Base-by-base conservation (phyloP, 2,113 vertebrate species). In the Colistium nudipinnis region DNA sequence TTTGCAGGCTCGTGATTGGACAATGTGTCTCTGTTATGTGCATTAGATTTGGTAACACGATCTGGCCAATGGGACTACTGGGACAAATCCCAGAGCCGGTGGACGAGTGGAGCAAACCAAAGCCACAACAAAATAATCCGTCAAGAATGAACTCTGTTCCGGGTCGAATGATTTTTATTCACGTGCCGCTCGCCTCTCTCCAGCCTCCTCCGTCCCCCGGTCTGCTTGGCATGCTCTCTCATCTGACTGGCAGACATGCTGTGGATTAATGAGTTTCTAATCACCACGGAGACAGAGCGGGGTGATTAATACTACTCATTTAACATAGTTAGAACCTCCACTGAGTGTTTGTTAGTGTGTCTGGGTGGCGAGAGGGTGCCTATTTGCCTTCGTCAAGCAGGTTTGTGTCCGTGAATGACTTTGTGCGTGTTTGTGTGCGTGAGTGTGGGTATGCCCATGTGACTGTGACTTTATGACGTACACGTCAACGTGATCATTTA, bases 261-360 rank as follows among this genome's bases (percentile, higher is more conserved):
- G 62, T 69, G 87, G 84, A 90, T 86, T 82, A 85, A 89, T 84
- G 81, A 70, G 71, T 81, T 79, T 72, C 87, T 90, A 87, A 87
- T 88, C 80, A 88, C 76, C 81, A 68, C 24, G 14, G 78, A 78
- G 79, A 85, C 69, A 78, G 70, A 83, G 62, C 73, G 70, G 61
- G 70, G 81, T 79, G 80, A 89, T 88, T 88, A 89, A 90, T 90
- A 83, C 74, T 44, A 72, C 62, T 84, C 78, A 82, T 85, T 88
- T 86, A 81, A 74, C 74, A 67, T 66, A 51, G 61, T 84, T 79
- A 68, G 64, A 70, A 35, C 35, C 24, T 70, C 67, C 57, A 67
- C 20, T 2, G 49, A 62, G 45, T 49, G 67, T 82, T 60, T 80
- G 41, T 74, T 35, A 71, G 47, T 22, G 24, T 6, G 45, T 25